Evolutionary conservation across 2,888 invertebrate species (phyloP), one percentile per base, ranked within the genome.

Genomic region (Pseudococcus jackbeardsleyi): DNA sequence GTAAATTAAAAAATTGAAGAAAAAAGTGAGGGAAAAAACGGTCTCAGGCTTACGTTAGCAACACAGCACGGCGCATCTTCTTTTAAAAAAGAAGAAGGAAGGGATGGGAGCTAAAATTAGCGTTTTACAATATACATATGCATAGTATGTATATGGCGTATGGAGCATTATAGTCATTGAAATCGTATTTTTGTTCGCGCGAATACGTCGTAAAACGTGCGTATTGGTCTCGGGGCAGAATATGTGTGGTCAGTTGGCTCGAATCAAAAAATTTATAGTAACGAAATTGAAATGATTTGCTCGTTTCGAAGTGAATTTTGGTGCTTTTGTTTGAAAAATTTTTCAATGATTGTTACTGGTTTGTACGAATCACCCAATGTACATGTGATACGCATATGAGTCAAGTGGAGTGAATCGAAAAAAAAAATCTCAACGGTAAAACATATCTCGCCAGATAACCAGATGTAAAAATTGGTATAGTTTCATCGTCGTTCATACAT

Each of bases 61-160:
- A 33, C 72, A 15, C 19, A 33, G 33, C 17, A 33, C 33, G 15
- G 33, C 72, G 72, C 72, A 72, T 26, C 72, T 26, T 72, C 42
- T 11, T 46, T n/a, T n/a, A n/a, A 19, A 42, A 33, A 9, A 72
- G 17, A 26, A 46, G 46, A 82, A 22, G 22, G 64, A 22, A 64
- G 64, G 64, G 26, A 46, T 42, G 79, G 79, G 5, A 19, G 79
- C 79, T 82, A 82, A 82, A 82, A 82, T 82, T 82, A 82, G 79
- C 46, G 46, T 46, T 82, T 42, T 46, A 82, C 42, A 82, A 82
- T 82, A 82, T 72, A 33, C 72, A 72, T 33, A 72, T 72, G 72
- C 39, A 72, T 72, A 72, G 17, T 64, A 19, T 64, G 64, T 64
- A 64, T 22, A 64, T 64, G 77, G 77, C 39, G 77, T 77, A 54